Evolutionary conservation across 2,113 vertebrate species (phyloP), one percentile per base, ranked within the genome.

Genomic region (Bubalus kerabau): DNA sequence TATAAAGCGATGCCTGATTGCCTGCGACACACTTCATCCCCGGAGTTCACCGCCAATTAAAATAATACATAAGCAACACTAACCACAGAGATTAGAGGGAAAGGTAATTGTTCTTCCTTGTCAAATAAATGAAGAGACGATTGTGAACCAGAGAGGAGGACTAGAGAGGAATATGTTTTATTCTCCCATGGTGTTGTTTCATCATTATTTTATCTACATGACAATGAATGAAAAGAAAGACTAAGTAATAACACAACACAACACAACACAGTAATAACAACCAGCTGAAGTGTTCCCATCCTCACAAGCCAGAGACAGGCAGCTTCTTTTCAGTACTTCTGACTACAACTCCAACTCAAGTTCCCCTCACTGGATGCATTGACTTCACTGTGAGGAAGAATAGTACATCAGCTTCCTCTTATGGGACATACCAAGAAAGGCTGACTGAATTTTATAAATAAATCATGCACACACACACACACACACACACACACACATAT

Each of bases 51-150:
- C 94, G 93, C 24, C 97, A 98, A 98, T 98, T 98, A 98, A 98
- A 98, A 98, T 95, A 98, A 96, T 96, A 98, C 98, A 95, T 74
- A 98, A 98, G 86, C 89, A 97, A 46, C 50, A 95, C 62, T 92
- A 98, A 76, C 32, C 90, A 16, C 26, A 97, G 78, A 91, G 94
- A 98, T 97, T 91, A 95, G 54, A 97, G 76, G 89, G 71, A 17
- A 30, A 11, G 81, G 93, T 94, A 98, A 98, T 95, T 95, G 82
- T 71, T 80, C 64, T 97, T 98, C 96, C 88, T 83, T 89, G 59
- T 97, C 13, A 86, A 94, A 97, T 96, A 98, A 98, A 98, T 92
- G 93, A 97, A 46, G 54, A 17, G 3, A 83, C 97, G 52, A 54
- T 96, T 96, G 83, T 62, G 95, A 95, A 48, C 91, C 56, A 97